Base-by-base conservation (phyloP, 1,140 invertebrate species). In the Danaus melanippus region DNA sequence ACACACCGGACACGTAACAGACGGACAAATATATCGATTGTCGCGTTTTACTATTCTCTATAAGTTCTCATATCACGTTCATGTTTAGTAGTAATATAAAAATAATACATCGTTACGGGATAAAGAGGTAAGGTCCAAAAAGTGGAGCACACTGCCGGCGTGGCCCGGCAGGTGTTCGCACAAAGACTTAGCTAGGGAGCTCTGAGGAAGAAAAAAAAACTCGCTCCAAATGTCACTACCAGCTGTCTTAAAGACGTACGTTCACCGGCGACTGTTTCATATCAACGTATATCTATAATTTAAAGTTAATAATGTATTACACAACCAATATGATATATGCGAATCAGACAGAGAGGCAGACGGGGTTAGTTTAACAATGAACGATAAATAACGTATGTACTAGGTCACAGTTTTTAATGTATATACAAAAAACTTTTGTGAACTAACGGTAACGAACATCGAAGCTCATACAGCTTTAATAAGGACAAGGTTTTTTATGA, bases 141-240 rank as follows among this genome's bases (percentile, higher is more conserved):
- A 54, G 11, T 50, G 39, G 42, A 9, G 46, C 46, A 42, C 12
- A 39, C 57, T 32, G 21, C 47, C 11, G 12, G 50, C 55, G 60
- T 65, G 65, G 52, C 49, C 48, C 69, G 79, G 78, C 78, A 82
- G 82, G 78, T 85, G 82, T 74, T 69, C 70, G 55, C 68, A 80
- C 73, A 79, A 82, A 74, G 74, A 75, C 67, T 53, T 56, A 66
- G 60, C 67, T 69, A 70, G 67, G 66, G 66, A 70, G 53, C 63
- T 59, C 66, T 55, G 60, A 68, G 66, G 66, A 67, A 62, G 62
- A 68, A 67, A 68, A 74, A 67, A 71, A 72, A 60, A 64, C 65
- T 61, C 67, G 66, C 56, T 69, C 72, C 74, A 74, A 79, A 81
- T 81, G 78, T 81, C 76, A 71, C 66, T 69, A 74, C 66, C 80